Evolutionary conservation across 2,797 vertebrate genomes (phyloP), one percentile per base, ranked within the genome.

Genomic region (Vireo griseus): DNA sequence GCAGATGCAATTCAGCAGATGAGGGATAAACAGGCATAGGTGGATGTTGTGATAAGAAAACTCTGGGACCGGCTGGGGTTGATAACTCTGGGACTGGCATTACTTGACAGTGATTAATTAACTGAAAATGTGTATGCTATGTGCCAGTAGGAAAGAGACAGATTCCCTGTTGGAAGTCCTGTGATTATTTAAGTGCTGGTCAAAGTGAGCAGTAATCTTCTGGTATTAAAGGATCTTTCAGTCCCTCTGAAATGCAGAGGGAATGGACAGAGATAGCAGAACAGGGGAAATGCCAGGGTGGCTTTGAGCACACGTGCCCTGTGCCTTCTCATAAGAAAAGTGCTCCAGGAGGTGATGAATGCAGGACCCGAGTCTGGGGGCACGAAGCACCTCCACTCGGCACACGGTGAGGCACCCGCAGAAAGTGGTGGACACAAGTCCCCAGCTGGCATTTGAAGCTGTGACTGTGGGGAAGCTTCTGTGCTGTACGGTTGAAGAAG

Each of bases 21-120:
- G 72, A 83, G 62, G 61, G 68, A 86, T 94, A 81, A 83, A 77
- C 58, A 84, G 84, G 59, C 76, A 61, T 91, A 91, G 82, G 81
- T 91, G 88, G 90, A 93, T 94, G 71, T 72, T 75, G 84, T 0
- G 26, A 65, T 90, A 88, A 89, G 89, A 78, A 92, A 97, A 94
- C 67, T 92, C 88, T 16, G 82, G 6, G 57, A 59, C 39, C 28
- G 47, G 52, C 39, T 82, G 82, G n/a, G 39, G 37, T 13, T 92
- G 39, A 40, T 40, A 97, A 94, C 67, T 92, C 86, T 16, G 82
- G 6, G 57, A 59, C 37, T 92, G 75, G 52, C 35, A 5, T 88
- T 68, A 66, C 76, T 78, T 59, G 79, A 33, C n/a, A 77, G 72
- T 14, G 61, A 92, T 72, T 88, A 87, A 90, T 92, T 82, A 82